Conservation (phyloP, 2,888 invertebrate species). For the Camponotus fellah region DNA sequence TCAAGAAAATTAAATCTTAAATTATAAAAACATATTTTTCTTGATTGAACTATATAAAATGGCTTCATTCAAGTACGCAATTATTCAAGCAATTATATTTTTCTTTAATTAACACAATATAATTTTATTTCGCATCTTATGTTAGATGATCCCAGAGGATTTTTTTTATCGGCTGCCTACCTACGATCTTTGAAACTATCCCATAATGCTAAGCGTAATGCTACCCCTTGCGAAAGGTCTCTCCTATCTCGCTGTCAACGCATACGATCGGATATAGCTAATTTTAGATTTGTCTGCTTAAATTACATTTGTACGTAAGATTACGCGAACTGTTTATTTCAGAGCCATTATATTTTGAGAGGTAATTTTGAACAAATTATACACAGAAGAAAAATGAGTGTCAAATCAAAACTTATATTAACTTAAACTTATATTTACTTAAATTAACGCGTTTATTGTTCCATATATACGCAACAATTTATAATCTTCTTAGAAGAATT, state of each 20-base stretch:
- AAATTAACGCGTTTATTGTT: too few relatives aligned
- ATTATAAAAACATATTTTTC: too few relatives aligned
- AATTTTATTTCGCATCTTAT: too few relatives aligned
- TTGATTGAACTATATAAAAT: too few relatives aligned
- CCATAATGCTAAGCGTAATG: constrained; percentile 7
- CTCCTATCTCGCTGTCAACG: neutral
- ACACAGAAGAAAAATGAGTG: neutral
- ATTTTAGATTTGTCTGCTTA: constrained; percentile 17
- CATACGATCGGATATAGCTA: constrained; percentile 16
- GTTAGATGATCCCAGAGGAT: constrained; percentile 39
- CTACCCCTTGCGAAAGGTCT: neutral
- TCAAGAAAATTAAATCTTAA: too few relatives aligned
- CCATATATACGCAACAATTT: too few relatives aligned
- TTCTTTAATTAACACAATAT: too few relatives aligned
- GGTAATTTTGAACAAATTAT: neutral
- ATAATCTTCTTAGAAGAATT: too few relatives aligned
- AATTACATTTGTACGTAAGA: constrained; percentile 20
- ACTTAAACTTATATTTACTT: too few relatives aligned
- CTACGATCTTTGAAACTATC: constrained; percentile 48
- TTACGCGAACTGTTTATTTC: neutral
- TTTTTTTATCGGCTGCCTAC: constrained; percentile 56
- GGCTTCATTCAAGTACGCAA: too few relatives aligned
- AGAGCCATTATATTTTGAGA: neutral
- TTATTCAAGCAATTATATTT: too few relatives aligned
- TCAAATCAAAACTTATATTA: too few relatives aligned